Base-by-base conservation (phyloP, 2,797 vertebrate species). In the Ibycter americanus region DNA sequence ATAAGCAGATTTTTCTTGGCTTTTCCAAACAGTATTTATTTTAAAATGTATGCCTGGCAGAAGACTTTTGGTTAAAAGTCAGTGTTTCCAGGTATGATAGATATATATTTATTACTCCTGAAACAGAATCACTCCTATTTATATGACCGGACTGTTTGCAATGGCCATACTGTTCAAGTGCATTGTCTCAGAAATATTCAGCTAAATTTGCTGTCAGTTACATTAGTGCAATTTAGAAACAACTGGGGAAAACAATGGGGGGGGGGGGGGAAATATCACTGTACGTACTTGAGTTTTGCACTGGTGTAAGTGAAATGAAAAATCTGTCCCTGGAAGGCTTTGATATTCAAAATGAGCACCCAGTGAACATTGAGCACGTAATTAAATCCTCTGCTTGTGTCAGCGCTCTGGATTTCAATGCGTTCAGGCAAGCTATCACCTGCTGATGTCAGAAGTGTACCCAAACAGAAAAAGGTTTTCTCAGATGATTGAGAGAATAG, bases 321-420 rank as follows among this genome's bases (percentile, higher is more conserved):
- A 93, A 27, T 4, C 25, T 78, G 15, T 51, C 9, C 27, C 83
- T 90, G 59, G 44, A 66, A 90, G 36, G 22, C 40, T 73, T 66
- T 84, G 59, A 32, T 55, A 8, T 29, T 86, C 34, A 34, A 18
- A 72, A 59, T 38, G 44, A 80, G 44, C 22, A 12, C n/a, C 71
- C 20, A 1, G 31, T 74, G 62, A 58, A 47, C 73, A 52, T 5
- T 70, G 59, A 77, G 47, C 0, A 0, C 2, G 0, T 71, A 10
- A 42, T 80, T 77, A 52, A 63, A 44, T 52, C 26, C 22, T 15
- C 3, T 0, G 1, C 32, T 79, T 61, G 1, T 55, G 5, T 52
- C 29, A 13, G 23, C 36, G 90, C 29, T 79, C 19, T 72, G 58
- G 15, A 23, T 82, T 94, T 86, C 8, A 1, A 0, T 25, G 34